Evolutionary conservation across 2,797 vertebrate genomes (phyloP).

Genomic region (Esox lucius): DNA sequence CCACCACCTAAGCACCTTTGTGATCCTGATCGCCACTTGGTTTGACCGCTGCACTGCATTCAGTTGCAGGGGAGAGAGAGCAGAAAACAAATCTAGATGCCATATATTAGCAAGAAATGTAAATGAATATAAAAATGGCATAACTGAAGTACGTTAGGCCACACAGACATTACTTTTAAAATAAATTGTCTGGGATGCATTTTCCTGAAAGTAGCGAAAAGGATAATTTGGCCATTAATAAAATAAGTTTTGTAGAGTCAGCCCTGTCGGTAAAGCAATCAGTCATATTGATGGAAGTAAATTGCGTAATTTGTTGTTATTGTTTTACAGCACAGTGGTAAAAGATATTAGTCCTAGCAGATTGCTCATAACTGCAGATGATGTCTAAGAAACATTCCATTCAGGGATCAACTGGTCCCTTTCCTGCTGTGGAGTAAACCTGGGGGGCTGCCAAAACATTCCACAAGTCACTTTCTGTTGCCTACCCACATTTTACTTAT

Average conservation of each 20-base stretch:
- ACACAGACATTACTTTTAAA: not conserved
- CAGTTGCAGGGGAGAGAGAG: too few relatives aligned
- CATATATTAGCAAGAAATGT: too few relatives aligned
- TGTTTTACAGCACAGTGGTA: not conserved
- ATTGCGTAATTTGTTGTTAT: not conserved
- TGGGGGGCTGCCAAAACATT: slow-evolving; percentile 71
- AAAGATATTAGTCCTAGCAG: not conserved
- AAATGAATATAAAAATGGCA: not conserved
- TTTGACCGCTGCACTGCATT: too few relatives aligned
- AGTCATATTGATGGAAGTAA: not conserved
- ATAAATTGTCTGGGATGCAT: not conserved
- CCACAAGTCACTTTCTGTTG: slow-evolving; percentile 63
- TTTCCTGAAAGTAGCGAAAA: not conserved
- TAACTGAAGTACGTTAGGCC: not conserved
- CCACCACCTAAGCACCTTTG: too few relatives aligned
- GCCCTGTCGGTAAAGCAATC: not conserved
- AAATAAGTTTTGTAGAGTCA: not conserved
- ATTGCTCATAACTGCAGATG: not conserved
- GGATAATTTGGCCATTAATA: not conserved
- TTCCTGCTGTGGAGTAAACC: slow-evolving; percentile 52
- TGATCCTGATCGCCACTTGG: too few relatives aligned
- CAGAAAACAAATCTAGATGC: too few relatives aligned
- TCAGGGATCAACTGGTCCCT: slow-evolving; percentile 8
- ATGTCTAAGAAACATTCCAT: slow-evolving; percentile 5
- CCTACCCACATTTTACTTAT: slow-evolving; percentile 61